Percentiles rank a stretch among this genome's conserved stretches.
phyloP scores from a whole-genome alignment of 2,797 vertebrate species.

The Craterocephalus amniculus region DNA sequence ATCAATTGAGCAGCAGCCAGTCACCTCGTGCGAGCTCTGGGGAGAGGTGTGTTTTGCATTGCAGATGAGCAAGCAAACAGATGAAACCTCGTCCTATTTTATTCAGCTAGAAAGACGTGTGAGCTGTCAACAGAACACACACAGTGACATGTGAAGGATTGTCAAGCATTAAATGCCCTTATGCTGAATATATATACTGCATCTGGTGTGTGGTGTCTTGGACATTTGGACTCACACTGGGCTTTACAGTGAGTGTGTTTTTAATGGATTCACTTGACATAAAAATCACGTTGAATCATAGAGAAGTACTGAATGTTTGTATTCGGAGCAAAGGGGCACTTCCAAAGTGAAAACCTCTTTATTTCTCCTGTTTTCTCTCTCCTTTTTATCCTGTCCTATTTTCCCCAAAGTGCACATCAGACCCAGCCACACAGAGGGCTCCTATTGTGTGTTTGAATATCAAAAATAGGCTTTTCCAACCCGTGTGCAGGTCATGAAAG shows the following conservation, averaged over 20 bases:
- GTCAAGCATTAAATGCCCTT: not conserved
- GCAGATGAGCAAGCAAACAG: conserved; percentile 30
- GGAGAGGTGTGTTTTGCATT: conserved; percentile 32
- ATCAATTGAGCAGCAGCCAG: conserved; percentile 21
- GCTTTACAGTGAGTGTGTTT: conserved; percentile 4
- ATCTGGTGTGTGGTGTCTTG: not conserved
- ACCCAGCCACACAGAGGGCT: conserved; percentile 31
- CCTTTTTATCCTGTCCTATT: conserved; percentile 34
- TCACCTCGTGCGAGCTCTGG: conserved; percentile 9
- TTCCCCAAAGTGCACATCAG: conserved; percentile 65
- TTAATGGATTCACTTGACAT: conserved; percentile 19
- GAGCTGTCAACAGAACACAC: conserved; percentile 20
- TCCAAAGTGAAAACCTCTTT: conserved; percentile 21
- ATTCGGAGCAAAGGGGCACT: conserved; percentile 4
- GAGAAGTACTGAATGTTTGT: conserved; percentile 20
- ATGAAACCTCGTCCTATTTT: conserved; percentile 20
- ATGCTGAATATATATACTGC: too few relatives aligned
- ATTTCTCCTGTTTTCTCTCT: conserved; percentile 18
- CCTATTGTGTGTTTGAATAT: conserved; percentile 34
- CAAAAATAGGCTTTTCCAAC: conserved; percentile 33
- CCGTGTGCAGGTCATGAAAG: conserved; percentile 15
- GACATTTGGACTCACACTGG: not conserved
- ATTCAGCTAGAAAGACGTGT: conserved; percentile 20
- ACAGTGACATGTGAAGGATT: conserved; percentile 12
- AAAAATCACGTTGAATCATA: conserved; percentile 34